Percentiles rank a stretch among this genome's conserved stretches.
phyloP scores from a whole-genome alignment of 1,140 invertebrate species.

The Thalassaphorura encarpata region DNA sequence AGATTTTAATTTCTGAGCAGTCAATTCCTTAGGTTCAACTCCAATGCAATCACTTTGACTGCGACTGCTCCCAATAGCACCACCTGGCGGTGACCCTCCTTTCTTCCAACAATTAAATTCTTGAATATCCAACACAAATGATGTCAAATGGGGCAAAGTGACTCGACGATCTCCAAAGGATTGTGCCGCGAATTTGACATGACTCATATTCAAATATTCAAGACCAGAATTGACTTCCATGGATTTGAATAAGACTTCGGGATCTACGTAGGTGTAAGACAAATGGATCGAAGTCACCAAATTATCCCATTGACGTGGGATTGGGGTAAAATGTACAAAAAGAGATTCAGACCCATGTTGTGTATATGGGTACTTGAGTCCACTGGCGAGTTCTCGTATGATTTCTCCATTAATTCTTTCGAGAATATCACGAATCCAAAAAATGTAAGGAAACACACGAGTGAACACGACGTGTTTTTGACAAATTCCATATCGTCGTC shows the following conservation, averaged over 20 bases:
- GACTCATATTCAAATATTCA: neutral
- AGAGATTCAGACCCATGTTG: neutral
- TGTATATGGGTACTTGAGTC: neutral
- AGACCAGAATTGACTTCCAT: neutral
- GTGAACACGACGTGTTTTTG: neutral
- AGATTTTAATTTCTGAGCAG: neutral
- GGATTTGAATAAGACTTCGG: neutral
- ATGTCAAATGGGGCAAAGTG: neutral
- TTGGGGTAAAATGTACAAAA: neutral
- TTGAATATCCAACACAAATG: neutral
- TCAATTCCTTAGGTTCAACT: neutral
- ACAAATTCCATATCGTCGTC: no score
- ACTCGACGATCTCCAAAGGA: neutral
- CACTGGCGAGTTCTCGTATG: neutral
- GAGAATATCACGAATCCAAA: neutral
- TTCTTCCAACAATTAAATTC: neutral
- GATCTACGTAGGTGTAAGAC: neutral
- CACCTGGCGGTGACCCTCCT: no score
- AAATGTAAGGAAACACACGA: neutral
- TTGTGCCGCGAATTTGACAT: neutral
- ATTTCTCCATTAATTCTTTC: neutral
- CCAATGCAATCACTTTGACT: neutral
- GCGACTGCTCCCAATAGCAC: no score
- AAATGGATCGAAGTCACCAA: neutral
- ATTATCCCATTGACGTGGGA: conserved; percentile 2